A percentile compares a stretch with the other conserved stretches of the same genome.
These are phyloP conservation scores for Esox masquinongy DNA, from an alignment of 2,797 vertebrate species.

Conservation along the genomic window DNA sequence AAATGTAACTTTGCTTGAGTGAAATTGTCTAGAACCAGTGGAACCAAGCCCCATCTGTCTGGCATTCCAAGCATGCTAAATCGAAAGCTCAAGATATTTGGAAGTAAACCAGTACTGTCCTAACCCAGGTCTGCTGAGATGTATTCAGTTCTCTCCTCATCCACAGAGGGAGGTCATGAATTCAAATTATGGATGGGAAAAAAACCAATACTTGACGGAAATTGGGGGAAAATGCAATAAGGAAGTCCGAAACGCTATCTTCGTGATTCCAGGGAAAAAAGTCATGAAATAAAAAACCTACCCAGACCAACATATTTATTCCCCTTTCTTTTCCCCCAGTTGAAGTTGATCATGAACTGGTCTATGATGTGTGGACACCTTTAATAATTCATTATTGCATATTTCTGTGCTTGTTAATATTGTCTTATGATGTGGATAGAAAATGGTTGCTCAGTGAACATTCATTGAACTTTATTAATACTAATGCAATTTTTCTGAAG, in stretches of 20 bases:
- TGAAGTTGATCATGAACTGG: conserved; percentile 25
- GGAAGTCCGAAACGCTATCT: background rate
- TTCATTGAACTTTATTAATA: conserved; percentile 36
- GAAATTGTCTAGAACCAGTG: background rate
- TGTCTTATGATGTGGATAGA: conserved; percentile 19
- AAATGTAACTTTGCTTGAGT: background rate
- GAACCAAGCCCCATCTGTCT: background rate
- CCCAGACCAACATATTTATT: background rate
- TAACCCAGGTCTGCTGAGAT: background rate
- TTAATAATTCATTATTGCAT: conserved; percentile 32
- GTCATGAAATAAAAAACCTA: background rate
- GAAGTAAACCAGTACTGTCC: background rate
- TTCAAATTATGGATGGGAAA: background rate
- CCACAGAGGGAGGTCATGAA: background rate
- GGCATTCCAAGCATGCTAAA: background rate
- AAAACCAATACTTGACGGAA: background rate
- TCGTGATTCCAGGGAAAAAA: background rate
- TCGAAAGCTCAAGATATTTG: background rate
- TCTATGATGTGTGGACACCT: conserved; percentile 11
- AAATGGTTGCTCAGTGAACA: conserved; percentile 23
- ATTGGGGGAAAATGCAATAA: background rate
- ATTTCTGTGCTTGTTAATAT: conserved; percentile 23
- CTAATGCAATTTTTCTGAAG: conserved; percentile 24
- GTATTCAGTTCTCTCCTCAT: background rate
- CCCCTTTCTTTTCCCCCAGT: background rate